A percentile compares a stretch with the other conserved stretches of the same genome.
These are phyloP conservation scores for Apotomis capreana DNA, from an alignment of 2,888 invertebrate species.

Conservation along the genomic window DNA sequence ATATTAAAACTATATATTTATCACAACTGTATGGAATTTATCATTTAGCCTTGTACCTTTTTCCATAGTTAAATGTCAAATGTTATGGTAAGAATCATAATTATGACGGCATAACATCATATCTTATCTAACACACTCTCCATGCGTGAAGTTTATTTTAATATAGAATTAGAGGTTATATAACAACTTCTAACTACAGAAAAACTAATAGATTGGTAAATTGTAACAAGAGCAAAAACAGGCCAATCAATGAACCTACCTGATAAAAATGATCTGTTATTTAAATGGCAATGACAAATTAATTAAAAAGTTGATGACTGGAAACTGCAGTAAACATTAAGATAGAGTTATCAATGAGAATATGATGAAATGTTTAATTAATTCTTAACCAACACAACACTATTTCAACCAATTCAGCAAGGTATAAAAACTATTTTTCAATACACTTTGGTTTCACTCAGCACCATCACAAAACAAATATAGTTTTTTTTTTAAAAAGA, in stretches of 20 bases:
- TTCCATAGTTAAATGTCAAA: slow-evolving; percentile 30
- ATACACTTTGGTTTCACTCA: slow-evolving; percentile 26
- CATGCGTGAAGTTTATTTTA: slow-evolving; percentile 31
- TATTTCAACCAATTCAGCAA: slow-evolving; percentile 13
- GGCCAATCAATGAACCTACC: not conserved
- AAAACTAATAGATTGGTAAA: not conserved
- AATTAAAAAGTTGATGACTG: slow-evolving; percentile 25
- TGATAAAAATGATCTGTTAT: not conserved
- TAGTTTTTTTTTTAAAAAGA: slow-evolving; percentile 43
- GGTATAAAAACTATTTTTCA: slow-evolving; percentile 30
- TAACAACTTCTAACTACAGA: slow-evolving; percentile 5
- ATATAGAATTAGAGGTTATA: slow-evolving; percentile 36
- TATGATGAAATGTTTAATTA: slow-evolving; percentile 16
- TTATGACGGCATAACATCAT: slow-evolving; percentile 45
- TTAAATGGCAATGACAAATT: slow-evolving; percentile 19
- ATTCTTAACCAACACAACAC: slow-evolving; percentile 19
- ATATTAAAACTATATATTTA: not conserved
- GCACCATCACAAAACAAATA: slow-evolving; percentile 32
- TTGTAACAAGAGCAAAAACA: not conserved
- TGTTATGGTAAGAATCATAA: slow-evolving; percentile 38
- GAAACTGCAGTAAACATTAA: slow-evolving; percentile 20
- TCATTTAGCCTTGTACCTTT: slow-evolving; percentile 10
- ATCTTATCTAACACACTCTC: slow-evolving; percentile 47
- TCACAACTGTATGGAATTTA: not conserved
- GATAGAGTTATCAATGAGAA: slow-evolving; percentile 26